These are phyloP conservation scores for Lasius platythorax DNA, from an alignment of 2,888 invertebrate genomes.

Conservation along the genomic window DNA sequence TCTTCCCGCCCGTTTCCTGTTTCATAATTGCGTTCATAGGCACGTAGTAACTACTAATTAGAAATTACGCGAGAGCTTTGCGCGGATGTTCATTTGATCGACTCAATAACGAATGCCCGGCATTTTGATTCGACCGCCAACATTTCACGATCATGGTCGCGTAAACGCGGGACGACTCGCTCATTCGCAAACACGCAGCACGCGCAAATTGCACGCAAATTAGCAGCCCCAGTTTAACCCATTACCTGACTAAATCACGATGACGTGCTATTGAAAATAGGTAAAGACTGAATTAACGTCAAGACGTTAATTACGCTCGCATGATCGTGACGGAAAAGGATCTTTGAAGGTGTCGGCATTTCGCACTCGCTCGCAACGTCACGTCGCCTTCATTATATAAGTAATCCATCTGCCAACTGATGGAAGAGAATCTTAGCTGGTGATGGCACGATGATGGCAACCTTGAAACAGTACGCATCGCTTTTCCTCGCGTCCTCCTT, in stretches of 20 bases:
- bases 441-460: background rate
- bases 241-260: background rate
- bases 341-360: constrained; percentile 6
- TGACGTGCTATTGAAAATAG: constrained; percentile 27
- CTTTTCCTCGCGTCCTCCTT: constrained; percentile 42
- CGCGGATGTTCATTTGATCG: constrained; percentile 45
- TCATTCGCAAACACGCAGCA: constrained; percentile 34
- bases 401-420: constrained; percentile 8
- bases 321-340: background rate
- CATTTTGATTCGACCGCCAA: constrained; percentile 51
- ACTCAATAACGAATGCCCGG: constrained; percentile 50
- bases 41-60: constrained; percentile 38
- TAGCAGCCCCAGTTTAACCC: constrained; percentile 5
- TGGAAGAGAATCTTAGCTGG: constrained; percentile 7
- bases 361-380: background rate
- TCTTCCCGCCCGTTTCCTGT: background rate
- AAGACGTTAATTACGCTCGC: constrained; percentile 37
- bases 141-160: constrained; percentile 59
- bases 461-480: constrained; percentile 24
- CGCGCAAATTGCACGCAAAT: constrained; percentile 34
- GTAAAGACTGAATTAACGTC: constrained; percentile 42
- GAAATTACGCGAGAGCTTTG: constrained; percentile 40
- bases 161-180: constrained; percentile 22
- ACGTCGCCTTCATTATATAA: constrained; percentile 10
- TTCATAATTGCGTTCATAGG: background rate